Evolutionary conservation across 2,888 invertebrate species (phyloP), one percentile per base, ranked within the genome.

Genomic region (Drosophila rubida): DNA sequence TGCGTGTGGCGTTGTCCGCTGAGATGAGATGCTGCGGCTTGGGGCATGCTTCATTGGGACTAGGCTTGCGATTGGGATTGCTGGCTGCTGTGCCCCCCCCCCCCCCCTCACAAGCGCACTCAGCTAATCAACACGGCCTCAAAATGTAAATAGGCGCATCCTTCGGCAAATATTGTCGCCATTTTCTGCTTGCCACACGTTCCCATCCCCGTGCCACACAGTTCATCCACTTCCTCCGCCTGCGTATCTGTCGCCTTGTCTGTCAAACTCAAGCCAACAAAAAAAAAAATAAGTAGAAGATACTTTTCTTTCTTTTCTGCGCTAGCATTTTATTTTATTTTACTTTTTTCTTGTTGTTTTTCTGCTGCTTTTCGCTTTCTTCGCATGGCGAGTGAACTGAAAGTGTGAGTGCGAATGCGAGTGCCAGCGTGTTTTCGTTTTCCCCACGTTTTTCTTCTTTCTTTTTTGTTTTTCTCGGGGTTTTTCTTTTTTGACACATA

Each of bases 91-190:
- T 32, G 7, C 32, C 60, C 64, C 62, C 19, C 19, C 19, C 19
- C 19, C 3, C 19, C 19, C 19, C 19, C 19, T 2, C 19, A 2
- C 19, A 1, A 50, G 60, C 77, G 79, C 81, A 76, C 78, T 86
- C 78, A 75, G 78, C 80, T 85, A 85, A 85, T 86, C 85, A 86
- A 80, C 78, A 68, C 81, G 74, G 67, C 74, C 78, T 75, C 80
- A 81, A 83, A 90, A 86, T 80, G 89, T 82, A 89, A 90, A 87
- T 87, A 76, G 76, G 83, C 77, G 68, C 77, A 79, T 84, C 76
- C 80, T 77, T 78, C 75, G 62, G 78, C 80, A 82, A 89, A 88
- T 77, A 86, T 67, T 84, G 88, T 89, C 90, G 90, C 90, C 90
- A 90, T 90, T 90, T 90, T 89, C 75, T 55, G 14, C 27, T 11